Evolutionary conservation across 2,888 invertebrate species (phyloP).

Genomic region (Folsomia manolachei): DNA sequence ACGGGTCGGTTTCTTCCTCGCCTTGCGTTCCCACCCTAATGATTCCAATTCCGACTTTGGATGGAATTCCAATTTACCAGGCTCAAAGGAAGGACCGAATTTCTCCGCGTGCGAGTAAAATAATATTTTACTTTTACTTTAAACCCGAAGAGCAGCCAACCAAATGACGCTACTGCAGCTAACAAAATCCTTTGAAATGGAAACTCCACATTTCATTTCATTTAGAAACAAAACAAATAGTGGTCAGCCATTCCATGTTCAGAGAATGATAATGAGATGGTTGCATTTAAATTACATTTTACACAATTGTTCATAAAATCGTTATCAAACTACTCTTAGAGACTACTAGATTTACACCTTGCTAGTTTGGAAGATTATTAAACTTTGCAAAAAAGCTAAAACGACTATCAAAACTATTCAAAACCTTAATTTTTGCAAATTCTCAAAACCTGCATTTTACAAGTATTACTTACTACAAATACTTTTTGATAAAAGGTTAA

Average conservation of each 20-base stretch:
- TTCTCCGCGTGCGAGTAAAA: background rate
- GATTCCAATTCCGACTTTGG: background rate
- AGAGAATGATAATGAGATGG: too few relatives aligned
- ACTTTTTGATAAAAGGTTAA: too few relatives aligned
- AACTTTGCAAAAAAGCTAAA: too few relatives aligned
- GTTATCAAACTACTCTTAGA: too few relatives aligned
- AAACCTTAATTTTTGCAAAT: too few relatives aligned
- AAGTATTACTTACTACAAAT: too few relatives aligned
- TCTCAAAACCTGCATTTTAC: too few relatives aligned
- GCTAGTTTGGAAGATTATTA: too few relatives aligned
- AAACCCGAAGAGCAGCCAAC: background rate
- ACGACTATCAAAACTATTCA: too few relatives aligned
- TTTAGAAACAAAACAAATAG: background rate
- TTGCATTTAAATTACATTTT: too few relatives aligned
- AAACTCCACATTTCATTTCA: background rate
- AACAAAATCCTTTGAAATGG: constrained; percentile 4
- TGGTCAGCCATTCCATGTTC: background rate
- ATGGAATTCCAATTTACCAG: background rate
- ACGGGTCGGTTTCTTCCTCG: background rate
- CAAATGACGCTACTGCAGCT: background rate
- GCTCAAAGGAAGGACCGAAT: background rate
- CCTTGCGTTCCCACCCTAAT: background rate
- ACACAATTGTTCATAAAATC: too few relatives aligned
- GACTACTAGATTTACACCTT: too few relatives aligned
- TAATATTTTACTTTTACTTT: background rate